phyloP scores from a whole-genome alignment of 2,888 invertebrate species.

The Melinaea menophilus region DNA sequence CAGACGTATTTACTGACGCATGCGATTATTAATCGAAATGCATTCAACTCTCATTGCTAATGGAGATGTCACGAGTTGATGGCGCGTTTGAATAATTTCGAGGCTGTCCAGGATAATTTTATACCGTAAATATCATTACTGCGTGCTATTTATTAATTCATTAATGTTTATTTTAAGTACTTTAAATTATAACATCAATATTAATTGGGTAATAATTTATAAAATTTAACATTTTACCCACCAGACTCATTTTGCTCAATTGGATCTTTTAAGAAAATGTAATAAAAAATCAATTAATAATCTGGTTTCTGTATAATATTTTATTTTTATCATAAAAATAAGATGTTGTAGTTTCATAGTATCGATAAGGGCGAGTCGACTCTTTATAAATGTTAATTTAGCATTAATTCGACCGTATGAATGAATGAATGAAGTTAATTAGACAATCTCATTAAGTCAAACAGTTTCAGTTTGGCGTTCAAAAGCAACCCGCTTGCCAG shows the following conservation, averaged over 20 bases:
- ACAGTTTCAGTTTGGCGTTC: constrained; percentile 63
- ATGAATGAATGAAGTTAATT: constrained; percentile 73
- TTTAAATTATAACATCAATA: too few species aligned
- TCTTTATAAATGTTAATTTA: constrained; percentile 3
- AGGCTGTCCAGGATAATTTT: constrained; percentile 19
- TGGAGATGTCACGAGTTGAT: constrained; percentile 44
- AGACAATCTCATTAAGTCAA: constrained; percentile 68
- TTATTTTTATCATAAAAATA: neutral
- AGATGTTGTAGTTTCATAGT: too few species aligned
- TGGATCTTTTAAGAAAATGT: too few species aligned
- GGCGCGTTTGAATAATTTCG: constrained; percentile 37
- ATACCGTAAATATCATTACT: neutral
- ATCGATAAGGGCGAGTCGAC: neutral
- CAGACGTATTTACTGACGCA: constrained; percentile 38
- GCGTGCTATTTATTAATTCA: too few species aligned
- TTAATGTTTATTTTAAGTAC: too few species aligned
- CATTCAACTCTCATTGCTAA: constrained; percentile 48
- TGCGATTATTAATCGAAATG: constrained; percentile 53
- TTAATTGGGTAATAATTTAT: too few species aligned
- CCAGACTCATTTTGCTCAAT: too few species aligned
- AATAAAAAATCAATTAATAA: too few species aligned
- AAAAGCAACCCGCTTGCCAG: constrained; percentile 57
- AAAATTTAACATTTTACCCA: too few species aligned
- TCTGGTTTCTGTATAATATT: neutral
- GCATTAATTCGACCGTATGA: constrained; percentile 5